Conservation (phyloP, 2,888 invertebrate species). For the Phoronis australis region DNA sequence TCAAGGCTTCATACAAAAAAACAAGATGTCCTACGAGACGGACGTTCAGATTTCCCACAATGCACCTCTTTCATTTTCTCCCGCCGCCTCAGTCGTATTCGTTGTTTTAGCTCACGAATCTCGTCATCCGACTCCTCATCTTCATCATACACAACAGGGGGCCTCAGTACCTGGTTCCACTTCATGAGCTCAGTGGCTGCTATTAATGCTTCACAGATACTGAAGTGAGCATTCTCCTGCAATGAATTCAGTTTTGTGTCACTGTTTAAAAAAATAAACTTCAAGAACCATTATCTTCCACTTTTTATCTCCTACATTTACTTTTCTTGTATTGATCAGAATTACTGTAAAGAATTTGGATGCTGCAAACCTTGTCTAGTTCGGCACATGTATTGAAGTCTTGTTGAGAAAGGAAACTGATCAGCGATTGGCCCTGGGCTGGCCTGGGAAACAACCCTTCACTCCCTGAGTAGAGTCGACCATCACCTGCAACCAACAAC, state of each 20-base stretch:
- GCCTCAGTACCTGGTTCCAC: slow-evolving; percentile 43
- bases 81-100: slow-evolving; percentile 60
- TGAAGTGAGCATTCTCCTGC: slow-evolving; percentile 80
- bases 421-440: slow-evolving; percentile 66
- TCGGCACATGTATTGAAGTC: slow-evolving; percentile 71
- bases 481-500: no score
- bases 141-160: slow-evolving; percentile 18
- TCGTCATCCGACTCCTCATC: slow-evolving; percentile 65
- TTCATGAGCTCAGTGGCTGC: slow-evolving; percentile 67
- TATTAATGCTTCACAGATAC: slow-evolving; percentile 76
- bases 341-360: neutral
- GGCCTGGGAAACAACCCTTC: slow-evolving; percentile 63
- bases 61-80: slow-evolving; percentile 47
- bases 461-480: no score
- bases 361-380: slow-evolving; percentile 58
- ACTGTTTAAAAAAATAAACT: neutral
- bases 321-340: neutral
- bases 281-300: neutral
- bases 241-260: slow-evolving; percentile 10
- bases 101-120: slow-evolving; percentile 62
- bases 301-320: neutral
- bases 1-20: no score
- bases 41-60: no score
- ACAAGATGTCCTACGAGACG: no score
- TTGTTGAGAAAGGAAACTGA: slow-evolving; percentile 67